These are phyloP conservation scores for Tethea ocularis DNA, from an alignment of 2,888 invertebrate genomes.

Conservation along the genomic window DNA sequence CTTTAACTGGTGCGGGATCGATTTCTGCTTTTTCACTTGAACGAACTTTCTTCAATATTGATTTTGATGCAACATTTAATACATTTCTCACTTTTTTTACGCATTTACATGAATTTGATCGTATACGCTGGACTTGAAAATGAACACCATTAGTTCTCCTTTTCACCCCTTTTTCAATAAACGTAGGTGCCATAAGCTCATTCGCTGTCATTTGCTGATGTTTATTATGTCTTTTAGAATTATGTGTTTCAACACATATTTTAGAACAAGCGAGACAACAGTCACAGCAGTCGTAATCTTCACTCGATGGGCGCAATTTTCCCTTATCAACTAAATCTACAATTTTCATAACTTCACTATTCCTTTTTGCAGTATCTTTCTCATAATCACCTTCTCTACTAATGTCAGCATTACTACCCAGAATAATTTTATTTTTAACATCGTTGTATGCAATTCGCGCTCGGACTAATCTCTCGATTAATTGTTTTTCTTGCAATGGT, in stretches of 20 bases:
- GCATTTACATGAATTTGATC: neutral
- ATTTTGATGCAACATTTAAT: neutral
- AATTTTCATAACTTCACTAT: slow-evolving; percentile 34
- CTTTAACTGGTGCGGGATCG: slow-evolving; percentile 8
- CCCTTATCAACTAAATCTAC: slow-evolving; percentile 50
- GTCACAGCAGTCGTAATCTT: slow-evolving; percentile 45
- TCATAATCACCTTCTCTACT: neutral
- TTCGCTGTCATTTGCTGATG: slow-evolving; percentile 24
- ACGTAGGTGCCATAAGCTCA: slow-evolving; percentile 22
- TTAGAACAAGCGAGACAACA: slow-evolving; percentile 43
- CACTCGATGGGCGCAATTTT: slow-evolving; percentile 31
- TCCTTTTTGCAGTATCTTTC: neutral
- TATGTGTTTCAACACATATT: slow-evolving; percentile 19
- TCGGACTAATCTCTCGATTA: neutral
- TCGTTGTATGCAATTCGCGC: neutral
- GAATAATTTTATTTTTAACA: neutral
- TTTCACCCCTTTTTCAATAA: slow-evolving; percentile 21
- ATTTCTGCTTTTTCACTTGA: slow-evolving; percentile 13
- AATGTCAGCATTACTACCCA: neutral
- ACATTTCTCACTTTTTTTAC: neutral
- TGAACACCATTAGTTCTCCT: slow-evolving; percentile 26
- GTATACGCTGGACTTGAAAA: slow-evolving; percentile 29
- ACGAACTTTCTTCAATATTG: neutral
- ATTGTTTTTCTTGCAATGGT: neutral
- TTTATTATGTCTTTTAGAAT: neutral